Base-by-base conservation (phyloP, 2,797 vertebrate genomes). In the Eospalax fontanierii region DNA sequence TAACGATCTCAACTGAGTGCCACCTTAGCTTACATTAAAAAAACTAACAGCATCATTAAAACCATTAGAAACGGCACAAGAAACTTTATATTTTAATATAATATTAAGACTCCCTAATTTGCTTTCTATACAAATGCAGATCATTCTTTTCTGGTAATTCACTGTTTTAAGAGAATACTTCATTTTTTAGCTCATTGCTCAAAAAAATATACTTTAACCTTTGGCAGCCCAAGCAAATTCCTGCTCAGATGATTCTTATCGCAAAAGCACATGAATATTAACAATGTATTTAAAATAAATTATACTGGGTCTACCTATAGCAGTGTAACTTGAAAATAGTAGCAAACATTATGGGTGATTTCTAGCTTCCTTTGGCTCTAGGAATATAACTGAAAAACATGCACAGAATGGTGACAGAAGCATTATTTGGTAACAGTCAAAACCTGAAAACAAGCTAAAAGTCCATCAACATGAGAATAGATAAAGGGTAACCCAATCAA, bases 11-110 rank as follows among this genome's bases (percentile, higher is more conserved):
- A 22, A 93, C 38, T 24, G 33, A 81, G 5, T 40, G 79, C 35
- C 9, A 89, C 8, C 38, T 86, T 46, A 87, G 15, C 65, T 61
- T 57, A 88, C 50, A 83, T 91, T 78, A 93, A 35, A 83, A 70
- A 78, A 87, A 54, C 90, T 87, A 43, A 70, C 79, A n/a, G 33
- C 65, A 85, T 94, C 16, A 70, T 46, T 81, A 43, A 89, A 78
- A 79, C 3, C 18, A 24, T 22, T 6, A 94, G 40, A 97, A 78
- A 88, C 33, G 28, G 4, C 40, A 87, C 0, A 68, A 50, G 38
- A 90, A 75, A 50, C 22, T 94, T 86, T 87, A 7, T 57, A 88
- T 91, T 89, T 83, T 76, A 96, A 90, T 40, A 87, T 59, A 78
- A 4, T 65, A 63, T 46, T 61, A 81, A 89, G 59, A 33, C 18